Evolutionary conservation across 2,113 vertebrate species (phyloP).

Genomic region (Megaptera novaeangliae): DNA sequence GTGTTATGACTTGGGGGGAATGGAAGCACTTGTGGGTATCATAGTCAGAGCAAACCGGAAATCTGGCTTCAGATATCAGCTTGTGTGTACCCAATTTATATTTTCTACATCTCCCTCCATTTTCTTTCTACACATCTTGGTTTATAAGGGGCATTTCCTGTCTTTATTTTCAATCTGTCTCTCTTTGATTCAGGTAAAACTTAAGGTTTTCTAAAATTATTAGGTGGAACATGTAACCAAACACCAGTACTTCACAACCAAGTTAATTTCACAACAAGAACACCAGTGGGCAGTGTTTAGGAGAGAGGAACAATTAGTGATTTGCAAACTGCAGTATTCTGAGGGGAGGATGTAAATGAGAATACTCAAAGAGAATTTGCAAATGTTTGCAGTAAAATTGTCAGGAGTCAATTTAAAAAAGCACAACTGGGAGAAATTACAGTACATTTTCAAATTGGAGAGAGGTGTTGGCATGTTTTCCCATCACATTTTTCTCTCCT

Average conservation of each 20-base stretch:
- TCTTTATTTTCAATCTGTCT: background rate
- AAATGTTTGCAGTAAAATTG: background rate
- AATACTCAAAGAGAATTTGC: background rate
- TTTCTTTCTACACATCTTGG: background rate
- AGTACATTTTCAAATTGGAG: background rate
- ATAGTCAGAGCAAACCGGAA: background rate
- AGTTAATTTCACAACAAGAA: background rate
- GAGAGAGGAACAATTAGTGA: background rate
- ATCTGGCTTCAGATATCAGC: constrained; percentile 14
- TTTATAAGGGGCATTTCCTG: background rate
- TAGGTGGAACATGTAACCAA: background rate
- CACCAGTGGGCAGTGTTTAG: background rate
- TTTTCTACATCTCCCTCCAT: background rate
- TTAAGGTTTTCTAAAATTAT: constrained; percentile 8
- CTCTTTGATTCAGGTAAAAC: background rate
- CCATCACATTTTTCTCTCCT: background rate
- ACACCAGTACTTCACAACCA: background rate
- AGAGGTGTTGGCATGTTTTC: background rate
- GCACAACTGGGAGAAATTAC: background rate
- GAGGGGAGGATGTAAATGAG: background rate
- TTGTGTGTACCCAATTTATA: background rate
- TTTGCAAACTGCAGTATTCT: background rate
- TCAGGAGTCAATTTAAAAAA: background rate
- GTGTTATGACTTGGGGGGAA: background rate
- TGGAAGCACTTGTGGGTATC: background rate